phyloP scores from a whole-genome alignment of 1,140 invertebrate species.

The Diuraphis noxia region DNA sequence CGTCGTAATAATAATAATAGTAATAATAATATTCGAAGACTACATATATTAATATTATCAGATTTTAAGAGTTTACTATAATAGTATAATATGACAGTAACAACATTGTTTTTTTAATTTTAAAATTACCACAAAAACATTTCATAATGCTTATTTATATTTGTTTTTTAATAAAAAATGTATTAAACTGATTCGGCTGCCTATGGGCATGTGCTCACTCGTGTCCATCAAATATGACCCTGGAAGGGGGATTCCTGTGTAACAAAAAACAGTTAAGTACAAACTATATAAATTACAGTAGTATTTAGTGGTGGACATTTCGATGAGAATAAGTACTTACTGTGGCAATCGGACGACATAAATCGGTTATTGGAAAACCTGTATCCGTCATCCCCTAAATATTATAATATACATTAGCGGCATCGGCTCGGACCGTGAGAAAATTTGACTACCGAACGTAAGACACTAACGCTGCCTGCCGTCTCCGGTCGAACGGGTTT shows the following conservation, averaged over 20 bases:
- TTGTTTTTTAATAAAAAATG: too few species aligned
- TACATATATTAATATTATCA: not conserved
- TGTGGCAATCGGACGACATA: not conserved
- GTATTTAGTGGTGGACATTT: not conserved
- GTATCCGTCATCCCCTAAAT: slow-evolving; percentile 19
- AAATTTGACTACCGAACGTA: not conserved
- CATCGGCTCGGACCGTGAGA: slow-evolving; percentile 29
- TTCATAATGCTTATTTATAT: too few species aligned
- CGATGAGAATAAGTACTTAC: not conserved
- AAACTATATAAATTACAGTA: not conserved
- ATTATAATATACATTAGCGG: not conserved
- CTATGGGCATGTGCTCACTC: too few species aligned
- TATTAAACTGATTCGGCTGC: too few species aligned
- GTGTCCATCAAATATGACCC: not conserved
- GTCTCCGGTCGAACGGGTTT: slow-evolving; percentile 37
- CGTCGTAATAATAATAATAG: too few species aligned
- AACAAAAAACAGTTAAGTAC: not conserved
- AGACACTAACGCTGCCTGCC: not conserved
- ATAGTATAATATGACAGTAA: not conserved
- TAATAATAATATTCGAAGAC: not conserved
- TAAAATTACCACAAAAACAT: not conserved
- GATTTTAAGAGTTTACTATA: not conserved
- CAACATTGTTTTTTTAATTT: not conserved
- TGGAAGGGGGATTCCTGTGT: not conserved
- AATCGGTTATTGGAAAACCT: slow-evolving; percentile 17